phyloP scores from a whole-genome alignment of 2,797 vertebrate genomes.

The Pristis pectinata region DNA sequence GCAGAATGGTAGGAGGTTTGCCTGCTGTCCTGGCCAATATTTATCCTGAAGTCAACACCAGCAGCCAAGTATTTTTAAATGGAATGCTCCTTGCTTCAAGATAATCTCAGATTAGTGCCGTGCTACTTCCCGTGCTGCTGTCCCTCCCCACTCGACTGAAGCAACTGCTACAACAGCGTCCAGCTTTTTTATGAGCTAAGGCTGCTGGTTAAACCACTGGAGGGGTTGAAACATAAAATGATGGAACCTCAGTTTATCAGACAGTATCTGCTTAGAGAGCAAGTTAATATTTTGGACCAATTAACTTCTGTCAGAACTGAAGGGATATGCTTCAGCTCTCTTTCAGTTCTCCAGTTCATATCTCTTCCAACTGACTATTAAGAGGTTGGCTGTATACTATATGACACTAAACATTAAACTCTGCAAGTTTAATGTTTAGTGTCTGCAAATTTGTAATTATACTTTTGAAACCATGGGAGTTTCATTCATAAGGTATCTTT shows the following conservation, averaged over 20 bases:
- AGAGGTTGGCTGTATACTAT: background rate
- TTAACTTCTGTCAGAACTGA: background rate
- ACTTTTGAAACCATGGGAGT: background rate
- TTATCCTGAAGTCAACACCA: background rate
- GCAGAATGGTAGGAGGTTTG: no score
- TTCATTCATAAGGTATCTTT: background rate
- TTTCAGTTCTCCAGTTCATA: background rate
- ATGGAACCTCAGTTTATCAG: background rate
- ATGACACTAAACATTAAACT: no score
- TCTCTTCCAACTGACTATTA: background rate
- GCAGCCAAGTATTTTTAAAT: background rate
- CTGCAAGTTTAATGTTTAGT: no score
- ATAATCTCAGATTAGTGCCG: background rate
- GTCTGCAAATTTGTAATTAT: background rate
- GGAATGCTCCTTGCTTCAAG: background rate
- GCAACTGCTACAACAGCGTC: background rate
- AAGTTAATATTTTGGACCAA: background rate
- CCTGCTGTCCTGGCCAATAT: background rate
- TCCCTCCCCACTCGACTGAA: background rate
- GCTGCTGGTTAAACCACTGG: background rate
- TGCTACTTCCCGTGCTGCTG: background rate
- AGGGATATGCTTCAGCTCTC: background rate
- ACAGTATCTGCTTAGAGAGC: background rate
- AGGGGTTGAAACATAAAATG: background rate
- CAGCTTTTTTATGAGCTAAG: background rate